A percentile compares a stretch with the other conserved stretches of the same genome.
Evolutionary conservation across 2,113 vertebrate species (phyloP).

Genomic region (Colistium nudipinnis): DNA sequence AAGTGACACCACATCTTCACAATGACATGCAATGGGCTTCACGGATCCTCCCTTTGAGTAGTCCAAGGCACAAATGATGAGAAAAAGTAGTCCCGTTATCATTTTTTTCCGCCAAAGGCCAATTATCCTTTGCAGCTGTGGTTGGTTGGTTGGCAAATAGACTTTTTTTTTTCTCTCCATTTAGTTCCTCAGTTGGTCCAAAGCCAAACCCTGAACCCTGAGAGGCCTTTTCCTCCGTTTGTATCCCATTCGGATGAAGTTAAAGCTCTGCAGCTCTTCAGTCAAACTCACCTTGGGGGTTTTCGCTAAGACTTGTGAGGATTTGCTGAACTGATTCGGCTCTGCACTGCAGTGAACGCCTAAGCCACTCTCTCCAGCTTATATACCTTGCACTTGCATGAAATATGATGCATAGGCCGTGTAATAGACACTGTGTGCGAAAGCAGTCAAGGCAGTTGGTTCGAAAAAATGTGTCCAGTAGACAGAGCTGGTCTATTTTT

Average conservation of each 20-base stretch:
- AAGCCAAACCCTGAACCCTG: slow-evolving; percentile 46
- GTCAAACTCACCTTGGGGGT: slow-evolving; percentile 79
- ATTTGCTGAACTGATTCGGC: slow-evolving; percentile 75
- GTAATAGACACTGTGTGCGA: slow-evolving; percentile 82
- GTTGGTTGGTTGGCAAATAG: slow-evolving; percentile 28
- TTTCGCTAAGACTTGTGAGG: slow-evolving; percentile 70
- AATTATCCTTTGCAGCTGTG: slow-evolving; percentile 67
- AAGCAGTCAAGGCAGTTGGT: slow-evolving; percentile 70
- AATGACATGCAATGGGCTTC: slow-evolving; percentile 37
- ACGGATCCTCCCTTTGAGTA: slow-evolving; percentile 43
- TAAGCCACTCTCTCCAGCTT: slow-evolving; percentile 58
- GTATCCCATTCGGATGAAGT: slow-evolving; percentile 56
- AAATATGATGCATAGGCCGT: slow-evolving; percentile 82
- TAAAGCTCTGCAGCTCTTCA: slow-evolving; percentile 60
- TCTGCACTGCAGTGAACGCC: slow-evolving; percentile 80
- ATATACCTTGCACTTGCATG: slow-evolving; percentile 78
- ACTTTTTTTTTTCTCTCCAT: slow-evolving; percentile 44
- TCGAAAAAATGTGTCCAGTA: slow-evolving; percentile 83
- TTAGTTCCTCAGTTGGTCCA: slow-evolving; percentile 64
- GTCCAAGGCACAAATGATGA: slow-evolving; percentile 57
- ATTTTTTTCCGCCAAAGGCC: slow-evolving; percentile 46
- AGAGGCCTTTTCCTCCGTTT: slow-evolving; percentile 31
- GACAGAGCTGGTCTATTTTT: slow-evolving; percentile 86
- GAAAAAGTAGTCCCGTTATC: slow-evolving; percentile 73
- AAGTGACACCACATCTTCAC: slow-evolving; percentile 26